Percentiles rank a stretch among this genome's conserved stretches.
Conservation (phyloP, 2,888 invertebrate genomes). For the Phyto melanocephala region DNA sequence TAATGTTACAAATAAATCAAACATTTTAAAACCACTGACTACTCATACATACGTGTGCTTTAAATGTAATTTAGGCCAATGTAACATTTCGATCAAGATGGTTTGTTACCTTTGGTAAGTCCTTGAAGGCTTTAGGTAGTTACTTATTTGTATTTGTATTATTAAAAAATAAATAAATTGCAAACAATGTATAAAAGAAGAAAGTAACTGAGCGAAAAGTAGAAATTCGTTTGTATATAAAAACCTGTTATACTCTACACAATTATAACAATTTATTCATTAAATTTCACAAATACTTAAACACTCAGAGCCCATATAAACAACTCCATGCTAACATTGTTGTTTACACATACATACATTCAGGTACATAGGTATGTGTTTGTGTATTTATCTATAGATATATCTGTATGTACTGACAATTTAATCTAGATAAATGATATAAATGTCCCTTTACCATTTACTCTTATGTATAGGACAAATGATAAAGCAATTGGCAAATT, state of each 20-base stretch:
- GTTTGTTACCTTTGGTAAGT: neutral
- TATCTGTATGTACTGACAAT: conserved; percentile 60
- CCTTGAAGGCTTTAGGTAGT: conserved; percentile 34
- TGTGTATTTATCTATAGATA: no score
- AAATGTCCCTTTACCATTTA: conserved; percentile 64
- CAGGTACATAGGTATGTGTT: no score
- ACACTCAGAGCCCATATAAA: neutral
- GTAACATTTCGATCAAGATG: conserved; percentile 2
- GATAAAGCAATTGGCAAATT: conserved; percentile 72
- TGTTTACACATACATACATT: neutral
- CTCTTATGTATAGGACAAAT: conserved; percentile 69
- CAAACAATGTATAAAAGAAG: no score
- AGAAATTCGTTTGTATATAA: no score
- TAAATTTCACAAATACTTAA: neutral
- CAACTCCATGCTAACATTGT: neutral
- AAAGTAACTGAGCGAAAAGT: neutral
- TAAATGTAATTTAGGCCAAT: conserved; percentile 29
- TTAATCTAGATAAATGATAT: conserved; percentile 72
- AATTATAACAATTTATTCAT: neutral
- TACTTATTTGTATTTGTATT: no score
- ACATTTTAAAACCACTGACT: no score
- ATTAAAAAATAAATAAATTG: no score
- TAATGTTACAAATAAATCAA: no score
- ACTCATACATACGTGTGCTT: neutral
- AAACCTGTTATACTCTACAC: no score